Conservation (phyloP, 23 tunicate genomes). For the Oikopleura albicans region DNA sequence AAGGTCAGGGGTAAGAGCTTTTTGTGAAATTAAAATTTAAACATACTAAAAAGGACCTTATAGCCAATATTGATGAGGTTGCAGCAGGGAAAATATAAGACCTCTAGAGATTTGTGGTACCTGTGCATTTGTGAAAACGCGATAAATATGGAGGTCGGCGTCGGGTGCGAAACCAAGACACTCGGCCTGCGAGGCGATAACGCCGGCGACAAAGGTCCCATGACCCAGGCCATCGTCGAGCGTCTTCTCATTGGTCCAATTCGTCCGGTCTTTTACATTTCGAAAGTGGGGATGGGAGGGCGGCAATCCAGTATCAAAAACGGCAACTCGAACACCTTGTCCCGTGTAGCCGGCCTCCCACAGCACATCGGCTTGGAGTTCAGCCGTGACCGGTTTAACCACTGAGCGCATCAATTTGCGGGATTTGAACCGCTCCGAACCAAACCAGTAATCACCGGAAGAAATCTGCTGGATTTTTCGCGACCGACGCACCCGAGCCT, state of each 20-base stretch:
- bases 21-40: not conserved
- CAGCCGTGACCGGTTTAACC: not conserved
- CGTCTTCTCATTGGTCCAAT: slow-evolving; percentile 92
- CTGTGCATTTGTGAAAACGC: slow-evolving; percentile 88
- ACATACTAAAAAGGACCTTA: not conserved
- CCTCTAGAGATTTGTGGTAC: no score
- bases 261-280: slow-evolving; percentile 60
- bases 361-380: slow-evolving; percentile 34
- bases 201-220: slow-evolving; percentile 97
- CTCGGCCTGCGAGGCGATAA: slow-evolving; percentile 45
- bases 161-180: slow-evolving; percentile 95
- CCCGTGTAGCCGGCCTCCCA: slow-evolving; percentile 87
- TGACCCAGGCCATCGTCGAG: slow-evolving; percentile 82
- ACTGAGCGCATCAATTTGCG: slow-evolving; percentile 5
- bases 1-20: not conserved
- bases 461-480: not conserved
- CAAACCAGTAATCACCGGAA: slow-evolving; percentile 13
- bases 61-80: not conserved
- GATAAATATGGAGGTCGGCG: slow-evolving; percentile 61
- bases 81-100: not conserved
- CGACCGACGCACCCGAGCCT: slow-evolving; percentile 1
- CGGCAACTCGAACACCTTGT: slow-evolving; percentile 76
- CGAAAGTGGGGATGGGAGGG: slow-evolving; percentile 49
- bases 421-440: not conserved
- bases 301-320: slow-evolving; percentile 92